Evolutionary conservation across 2,888 invertebrate genomes (phyloP).

Genomic region (Melinopterus prodromus): DNA sequence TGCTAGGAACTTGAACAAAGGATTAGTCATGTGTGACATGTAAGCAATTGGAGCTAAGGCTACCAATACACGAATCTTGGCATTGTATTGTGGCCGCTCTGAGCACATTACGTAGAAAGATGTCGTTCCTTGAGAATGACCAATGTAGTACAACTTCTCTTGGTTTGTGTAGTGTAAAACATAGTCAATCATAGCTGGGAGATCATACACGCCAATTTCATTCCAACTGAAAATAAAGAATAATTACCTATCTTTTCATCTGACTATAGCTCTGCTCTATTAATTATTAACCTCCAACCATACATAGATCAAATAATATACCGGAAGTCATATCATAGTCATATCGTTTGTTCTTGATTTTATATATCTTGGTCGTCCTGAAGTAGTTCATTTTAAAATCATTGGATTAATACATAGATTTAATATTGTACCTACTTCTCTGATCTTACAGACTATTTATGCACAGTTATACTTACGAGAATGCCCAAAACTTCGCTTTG

Average conservation of each 20-base stretch:
- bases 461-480: conserved; percentile 54
- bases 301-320: too few species aligned
- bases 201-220: conserved; percentile 79
- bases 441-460: background rate
- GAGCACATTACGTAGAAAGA: conserved; percentile 72
- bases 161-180: conserved; percentile 66
- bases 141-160: conserved; percentile 74
- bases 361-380: too few species aligned
- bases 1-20: conserved; percentile 16
- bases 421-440: too few species aligned
- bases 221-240: conserved; percentile 65
- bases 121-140: conserved; percentile 82
- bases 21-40: conserved; percentile 53
- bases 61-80: conserved; percentile 70
- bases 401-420: too few species aligned
- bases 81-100: conserved; percentile 69
- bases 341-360: too few species aligned
- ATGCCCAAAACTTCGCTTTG: conserved; percentile 66
- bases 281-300: too few species aligned
- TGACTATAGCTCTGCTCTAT: too few species aligned
- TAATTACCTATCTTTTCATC: too few species aligned
- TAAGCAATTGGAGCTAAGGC: conserved; percentile 72
- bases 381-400: too few species aligned
- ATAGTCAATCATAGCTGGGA: conserved; percentile 82
- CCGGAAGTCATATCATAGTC: too few species aligned